Evolutionary conservation across 1,140 invertebrate genomes (phyloP).

Genomic region (Helicoverpa armigera): DNA sequence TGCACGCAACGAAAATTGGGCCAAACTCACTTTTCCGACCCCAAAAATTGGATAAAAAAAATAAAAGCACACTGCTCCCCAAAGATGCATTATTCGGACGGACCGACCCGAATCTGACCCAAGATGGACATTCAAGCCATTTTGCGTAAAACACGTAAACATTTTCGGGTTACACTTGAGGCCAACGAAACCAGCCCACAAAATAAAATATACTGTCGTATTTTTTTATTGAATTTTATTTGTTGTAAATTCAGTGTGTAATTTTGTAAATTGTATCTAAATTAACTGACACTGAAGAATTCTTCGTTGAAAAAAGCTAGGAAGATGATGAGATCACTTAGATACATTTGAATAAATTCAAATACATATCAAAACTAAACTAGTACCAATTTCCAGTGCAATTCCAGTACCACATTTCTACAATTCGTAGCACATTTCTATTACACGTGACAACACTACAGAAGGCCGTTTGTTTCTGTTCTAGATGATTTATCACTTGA

Average conservation of each 20-base stretch:
- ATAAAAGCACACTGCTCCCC: slow-evolving; percentile 58
- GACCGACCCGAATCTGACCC: slow-evolving; percentile 58
- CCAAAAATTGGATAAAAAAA: slow-evolving; percentile 50
- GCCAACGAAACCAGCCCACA: slow-evolving; percentile 51
- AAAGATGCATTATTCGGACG: slow-evolving; percentile 61
- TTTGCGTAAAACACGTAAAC: slow-evolving; percentile 69
- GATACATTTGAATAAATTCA: no score
- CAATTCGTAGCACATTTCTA: slow-evolving; percentile 13
- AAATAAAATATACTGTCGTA: no score
- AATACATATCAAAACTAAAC: not conserved
- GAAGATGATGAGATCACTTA: no score
- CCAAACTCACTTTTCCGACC: slow-evolving; percentile 42
- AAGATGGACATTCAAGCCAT: slow-evolving; percentile 63
- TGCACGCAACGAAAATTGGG: slow-evolving; percentile 36
- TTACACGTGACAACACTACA: not conserved
- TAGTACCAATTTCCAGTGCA: not conserved
- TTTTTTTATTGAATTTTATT: not conserved
- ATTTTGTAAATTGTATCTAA: no score
- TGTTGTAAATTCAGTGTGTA: not conserved
- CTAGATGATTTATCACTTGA: slow-evolving; percentile 44
- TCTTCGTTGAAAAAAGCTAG: no score
- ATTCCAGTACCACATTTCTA: not conserved
- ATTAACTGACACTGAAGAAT: no score
- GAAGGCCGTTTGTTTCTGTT: slow-evolving; percentile 37
- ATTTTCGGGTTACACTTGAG: slow-evolving; percentile 57